phyloP scores from a whole-genome alignment of 2,888 invertebrate species.

The Cataglyphis livida region DNA sequence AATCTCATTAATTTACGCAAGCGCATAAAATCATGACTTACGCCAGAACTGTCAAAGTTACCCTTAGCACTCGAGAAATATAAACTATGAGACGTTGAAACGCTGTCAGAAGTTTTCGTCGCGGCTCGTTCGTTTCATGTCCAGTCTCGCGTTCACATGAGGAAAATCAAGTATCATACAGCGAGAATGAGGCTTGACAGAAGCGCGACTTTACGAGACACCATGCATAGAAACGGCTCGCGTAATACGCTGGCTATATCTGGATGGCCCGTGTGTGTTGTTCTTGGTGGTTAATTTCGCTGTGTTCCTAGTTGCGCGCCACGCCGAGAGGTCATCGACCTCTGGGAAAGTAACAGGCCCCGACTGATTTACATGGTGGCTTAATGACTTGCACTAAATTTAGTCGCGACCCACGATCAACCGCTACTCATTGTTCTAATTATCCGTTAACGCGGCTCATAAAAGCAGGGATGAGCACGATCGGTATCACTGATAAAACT shows the following conservation, averaged over 20 bases:
- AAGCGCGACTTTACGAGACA: conserved; percentile 25
- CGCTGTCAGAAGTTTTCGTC: conserved; percentile 55
- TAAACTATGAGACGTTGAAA: conserved; percentile 25
- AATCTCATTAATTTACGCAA: conserved; percentile 45
- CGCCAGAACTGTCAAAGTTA: conserved; percentile 27
- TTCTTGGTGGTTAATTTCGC: conserved; percentile 68
- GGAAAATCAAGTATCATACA: conserved; percentile 38
- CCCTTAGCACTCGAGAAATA: conserved; percentile 16
- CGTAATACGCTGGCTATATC: conserved; percentile 74
- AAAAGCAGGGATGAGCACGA: conserved; percentile 55
- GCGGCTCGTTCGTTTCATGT: conserved; percentile 3
- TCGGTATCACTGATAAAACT: conserved; percentile 49
- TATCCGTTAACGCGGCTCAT: conserved; percentile 49
- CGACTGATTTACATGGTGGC: conserved; percentile 49
- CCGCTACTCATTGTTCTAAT: conserved; percentile 36
- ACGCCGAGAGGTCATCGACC: conserved; percentile 53
- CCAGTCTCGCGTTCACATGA: background rate
- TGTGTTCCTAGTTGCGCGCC: conserved; percentile 67
- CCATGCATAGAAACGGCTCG: conserved; percentile 61
- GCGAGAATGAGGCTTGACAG: conserved; percentile 52
- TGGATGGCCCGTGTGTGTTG: conserved; percentile 69
- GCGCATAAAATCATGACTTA: conserved; percentile 55
- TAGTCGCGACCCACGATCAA: conserved; percentile 51
- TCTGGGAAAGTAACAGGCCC: conserved; percentile 46
- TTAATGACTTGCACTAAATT: conserved; percentile 54